Evolutionary conservation across 92 coral and sea anemone genomes (phyloP).

Genomic region (Epizoanthus fatuus): DNA sequence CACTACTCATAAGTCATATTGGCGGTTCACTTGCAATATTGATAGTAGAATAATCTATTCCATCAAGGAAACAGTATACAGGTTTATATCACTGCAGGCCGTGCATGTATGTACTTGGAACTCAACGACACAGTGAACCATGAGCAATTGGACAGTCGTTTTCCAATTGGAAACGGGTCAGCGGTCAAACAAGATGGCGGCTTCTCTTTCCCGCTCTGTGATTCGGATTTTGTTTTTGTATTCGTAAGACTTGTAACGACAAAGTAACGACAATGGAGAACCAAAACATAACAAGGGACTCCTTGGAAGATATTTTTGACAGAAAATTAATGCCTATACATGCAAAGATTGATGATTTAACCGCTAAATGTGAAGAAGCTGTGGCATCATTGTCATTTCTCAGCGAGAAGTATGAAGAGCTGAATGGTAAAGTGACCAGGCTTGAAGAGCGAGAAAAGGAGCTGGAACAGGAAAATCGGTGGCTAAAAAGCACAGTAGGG

Average conservation of each 20-base stretch:
- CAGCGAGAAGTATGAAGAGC: slow-evolving; percentile 32
- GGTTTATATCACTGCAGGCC: no score
- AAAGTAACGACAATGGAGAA: not conserved
- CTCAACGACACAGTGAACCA: no score
- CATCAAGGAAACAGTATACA: no score
- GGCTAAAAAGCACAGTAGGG: not conserved
- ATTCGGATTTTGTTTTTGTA: not conserved
- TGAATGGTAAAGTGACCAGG: not conserved
- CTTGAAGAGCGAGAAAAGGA: slow-evolving; percentile 27
- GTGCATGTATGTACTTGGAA: no score
- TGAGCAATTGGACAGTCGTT: no score
- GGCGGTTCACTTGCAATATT: no score
- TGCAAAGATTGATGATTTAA: slow-evolving; percentile 16
- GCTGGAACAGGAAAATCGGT: slow-evolving; percentile 19
- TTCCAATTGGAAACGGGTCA: no score
- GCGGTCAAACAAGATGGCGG: slow-evolving; percentile 1
- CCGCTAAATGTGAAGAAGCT: slow-evolving; percentile 6
- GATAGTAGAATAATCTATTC: no score
- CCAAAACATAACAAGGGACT: not conserved
- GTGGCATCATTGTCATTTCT: slow-evolving; percentile 14
- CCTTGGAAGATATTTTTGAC: not conserved
- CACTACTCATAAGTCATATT: no score
- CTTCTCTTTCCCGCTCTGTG: not conserved
- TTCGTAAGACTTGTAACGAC: not conserved
- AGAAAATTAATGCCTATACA: not conserved